phyloP scores from a whole-genome alignment of 2,797 vertebrate species.

The Muraenolepis orangiensis region DNA sequence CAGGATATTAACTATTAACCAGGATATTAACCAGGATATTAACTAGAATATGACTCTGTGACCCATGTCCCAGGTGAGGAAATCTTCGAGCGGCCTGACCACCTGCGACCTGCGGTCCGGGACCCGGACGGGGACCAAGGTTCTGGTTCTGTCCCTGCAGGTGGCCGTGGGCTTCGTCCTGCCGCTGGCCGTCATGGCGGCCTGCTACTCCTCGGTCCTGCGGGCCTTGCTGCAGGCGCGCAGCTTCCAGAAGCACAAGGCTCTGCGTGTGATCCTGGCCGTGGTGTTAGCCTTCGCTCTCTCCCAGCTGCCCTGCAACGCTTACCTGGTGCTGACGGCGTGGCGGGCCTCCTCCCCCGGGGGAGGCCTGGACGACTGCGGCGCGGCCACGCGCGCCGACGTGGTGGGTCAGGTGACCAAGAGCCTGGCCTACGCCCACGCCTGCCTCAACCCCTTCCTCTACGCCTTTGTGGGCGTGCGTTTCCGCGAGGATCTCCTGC shows the following conservation, averaged over 20 bases:
- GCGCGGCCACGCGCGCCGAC: constrained; percentile 55
- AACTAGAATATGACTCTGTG: neutral
- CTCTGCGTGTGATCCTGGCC: constrained; percentile 78
- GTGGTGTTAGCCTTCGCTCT: constrained; percentile 81
- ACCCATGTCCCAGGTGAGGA: neutral
- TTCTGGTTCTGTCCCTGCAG: constrained; percentile 76
- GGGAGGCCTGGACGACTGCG: constrained; percentile 51
- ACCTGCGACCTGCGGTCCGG: constrained; percentile 72
- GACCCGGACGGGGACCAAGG: constrained; percentile 62
- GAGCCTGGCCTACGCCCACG: constrained; percentile 82
- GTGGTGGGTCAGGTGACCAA: constrained; percentile 79
- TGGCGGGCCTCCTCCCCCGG: constrained; percentile 55
- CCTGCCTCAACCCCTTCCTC: constrained; percentile 87
- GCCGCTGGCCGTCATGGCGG: constrained; percentile 78
- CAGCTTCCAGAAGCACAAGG: constrained; percentile 86
- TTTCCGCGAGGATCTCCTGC: constrained; percentile 79
- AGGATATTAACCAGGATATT: neutral
- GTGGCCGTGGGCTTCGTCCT: constrained; percentile 83
- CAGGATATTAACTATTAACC: neutral
- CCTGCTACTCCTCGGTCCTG: constrained; percentile 85
- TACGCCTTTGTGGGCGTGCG: constrained; percentile 85
- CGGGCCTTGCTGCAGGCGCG: constrained; percentile 78
- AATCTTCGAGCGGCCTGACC: rapidly evolving
- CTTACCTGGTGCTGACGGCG: constrained; percentile 76
- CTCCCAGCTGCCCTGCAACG: constrained; percentile 84